Conservation (phyloP, 2,888 invertebrate genomes). For the Morpho achilles region DNA sequence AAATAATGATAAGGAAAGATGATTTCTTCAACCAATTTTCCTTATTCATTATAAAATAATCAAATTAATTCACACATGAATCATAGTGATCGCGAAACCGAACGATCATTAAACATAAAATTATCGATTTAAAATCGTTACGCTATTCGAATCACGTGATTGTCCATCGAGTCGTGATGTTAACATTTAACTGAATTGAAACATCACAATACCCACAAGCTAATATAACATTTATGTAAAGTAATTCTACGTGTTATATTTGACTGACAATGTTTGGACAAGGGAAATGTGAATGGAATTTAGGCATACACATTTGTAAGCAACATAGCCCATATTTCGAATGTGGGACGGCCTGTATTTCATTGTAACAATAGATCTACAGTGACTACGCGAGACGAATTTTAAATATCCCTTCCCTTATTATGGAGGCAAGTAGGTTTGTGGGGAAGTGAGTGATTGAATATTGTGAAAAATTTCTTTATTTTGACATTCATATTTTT, state of each 20-base stretch:
- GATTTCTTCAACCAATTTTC: too few species aligned
- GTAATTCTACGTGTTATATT: background rate
- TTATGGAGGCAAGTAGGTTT: slow-evolving; percentile 27
- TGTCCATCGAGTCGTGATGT: background rate
- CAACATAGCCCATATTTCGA: too few species aligned
- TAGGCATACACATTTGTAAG: background rate
- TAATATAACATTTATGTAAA: slow-evolving; percentile 2
- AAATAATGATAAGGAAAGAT: too few species aligned
- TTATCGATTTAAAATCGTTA: slow-evolving; percentile 34
- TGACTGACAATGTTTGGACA: background rate
- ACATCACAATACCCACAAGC: background rate
- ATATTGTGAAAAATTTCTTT: slow-evolving; percentile 21
- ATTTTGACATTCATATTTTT: slow-evolving; percentile 21
- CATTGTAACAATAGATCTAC: background rate
- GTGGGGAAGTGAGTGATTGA: slow-evolving; percentile 26
- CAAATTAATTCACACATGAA: slow-evolving; percentile 6
- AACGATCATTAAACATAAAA: slow-evolving; percentile 20
- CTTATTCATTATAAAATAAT: too few species aligned
- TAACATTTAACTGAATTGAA: slow-evolving; percentile 7
- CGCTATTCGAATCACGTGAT: slow-evolving; percentile 30
- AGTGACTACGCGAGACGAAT: slow-evolving; percentile 30
- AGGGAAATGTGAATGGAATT: background rate
- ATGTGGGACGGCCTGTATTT: slow-evolving; percentile 4
- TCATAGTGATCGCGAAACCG: slow-evolving; percentile 21
- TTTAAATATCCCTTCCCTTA: slow-evolving; percentile 29